phyloP scores from a whole-genome alignment of 1,140 invertebrate species.

The Calephelis virginiensis region DNA sequence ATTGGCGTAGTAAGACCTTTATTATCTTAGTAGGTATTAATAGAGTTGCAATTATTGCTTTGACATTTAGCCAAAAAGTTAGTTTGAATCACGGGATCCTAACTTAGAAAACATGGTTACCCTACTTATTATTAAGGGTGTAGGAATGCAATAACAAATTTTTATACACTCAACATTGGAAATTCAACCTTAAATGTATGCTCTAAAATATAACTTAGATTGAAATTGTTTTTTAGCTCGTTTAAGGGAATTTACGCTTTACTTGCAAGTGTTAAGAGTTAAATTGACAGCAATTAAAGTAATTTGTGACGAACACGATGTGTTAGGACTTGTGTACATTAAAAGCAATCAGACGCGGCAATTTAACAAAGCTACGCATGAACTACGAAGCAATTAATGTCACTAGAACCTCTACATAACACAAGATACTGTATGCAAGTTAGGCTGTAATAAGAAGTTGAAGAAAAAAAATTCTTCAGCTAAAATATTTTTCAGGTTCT shows the following conservation, averaged over 20 bases:
- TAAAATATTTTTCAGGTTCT: too few relatives aligned
- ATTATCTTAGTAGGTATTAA: too few relatives aligned
- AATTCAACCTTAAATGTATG: constrained; percentile 4
- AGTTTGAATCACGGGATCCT: not conserved
- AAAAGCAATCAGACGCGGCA: constrained; percentile 40
- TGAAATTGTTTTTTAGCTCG: not conserved
- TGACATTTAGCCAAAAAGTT: too few relatives aligned
- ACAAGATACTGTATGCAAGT: too few relatives aligned
- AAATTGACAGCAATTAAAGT: constrained; percentile 29
- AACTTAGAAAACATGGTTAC: not conserved
- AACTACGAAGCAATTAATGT: not conserved
- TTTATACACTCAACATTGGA: not conserved
- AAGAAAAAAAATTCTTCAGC: too few relatives aligned
- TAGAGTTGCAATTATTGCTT: too few relatives aligned
- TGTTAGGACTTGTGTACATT: constrained; percentile 34
- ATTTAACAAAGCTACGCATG: constrained; percentile 35
- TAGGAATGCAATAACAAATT: constrained; percentile 17
- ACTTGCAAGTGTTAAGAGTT: constrained; percentile 32
- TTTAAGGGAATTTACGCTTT: constrained; percentile 36
- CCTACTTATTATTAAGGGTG: constrained; percentile 12
- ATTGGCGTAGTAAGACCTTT: too few relatives aligned
- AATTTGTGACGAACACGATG: constrained; percentile 28
- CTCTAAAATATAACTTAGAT: not conserved
- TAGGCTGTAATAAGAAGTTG: too few relatives aligned
- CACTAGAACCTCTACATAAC: too few relatives aligned